Base-by-base conservation (phyloP, 1,140 invertebrate genomes). In the Bombyx mandarina region DNA sequence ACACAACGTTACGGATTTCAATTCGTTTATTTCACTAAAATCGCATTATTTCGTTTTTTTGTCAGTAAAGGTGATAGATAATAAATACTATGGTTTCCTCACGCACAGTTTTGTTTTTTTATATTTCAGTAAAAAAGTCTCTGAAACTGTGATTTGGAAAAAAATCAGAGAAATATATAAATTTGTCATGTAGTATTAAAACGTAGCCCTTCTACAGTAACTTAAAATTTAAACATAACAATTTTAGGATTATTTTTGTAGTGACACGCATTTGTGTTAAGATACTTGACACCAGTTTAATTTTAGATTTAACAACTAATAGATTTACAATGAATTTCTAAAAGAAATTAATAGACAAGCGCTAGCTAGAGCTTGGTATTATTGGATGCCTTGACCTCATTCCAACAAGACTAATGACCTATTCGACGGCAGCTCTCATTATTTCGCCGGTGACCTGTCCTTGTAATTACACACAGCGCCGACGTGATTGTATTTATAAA, bases 351-450 rank as follows among this genome's bases (percentile, higher is more conserved):
- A 35, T 35, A 35, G 42, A 35, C 2, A 51, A 51, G 26, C 50
- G 50, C 50, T 51, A 8, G 50, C 50, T 51, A 8, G 6, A 7
- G 18, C 53, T 46, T 54, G 26, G 43, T 3, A 43, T n/a, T 43
- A 43, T 43, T 22, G 3, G 43, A 54, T 45, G 58, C 58, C 62
- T 61, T 66, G 63, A 65, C 69, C 63, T 58, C 53, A 60, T 67
- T 65, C 47, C 42, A 43, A 22, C 58, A 58, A 55, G 56, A 60
- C 62, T 66, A 68, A 71, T 60, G 69, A 71, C 59, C 22, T 52
- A 62, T 68, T 67, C 63, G 63, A 66, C 63, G 63, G 55, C 54
- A 57, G 58, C 58, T 66, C 61, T 71, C 54, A 66, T 69, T 69
- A 66, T 66, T 67, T 67, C 59, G 52, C 57, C 35, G 4, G 54